phyloP scores from a whole-genome alignment of 2,888 invertebrate species.

The Drosophila neotestacea region DNA sequence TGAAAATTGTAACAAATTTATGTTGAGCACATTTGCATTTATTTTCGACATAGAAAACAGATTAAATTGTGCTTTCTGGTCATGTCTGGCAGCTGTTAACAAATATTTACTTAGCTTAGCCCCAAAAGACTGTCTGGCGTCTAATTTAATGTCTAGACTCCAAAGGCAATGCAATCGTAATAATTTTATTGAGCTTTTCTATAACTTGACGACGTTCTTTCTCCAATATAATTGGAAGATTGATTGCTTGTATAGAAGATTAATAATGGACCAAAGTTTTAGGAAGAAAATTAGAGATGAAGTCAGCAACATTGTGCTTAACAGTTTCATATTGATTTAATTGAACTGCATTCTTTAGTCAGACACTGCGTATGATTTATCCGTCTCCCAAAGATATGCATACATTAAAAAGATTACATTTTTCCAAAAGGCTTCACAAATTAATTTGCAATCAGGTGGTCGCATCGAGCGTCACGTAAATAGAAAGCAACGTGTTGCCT shows the following conservation, averaged over 20 bases:
- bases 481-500: slow-evolving; percentile 28
- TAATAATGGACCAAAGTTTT: background rate
- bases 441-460: slow-evolving; percentile 41
- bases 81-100: slow-evolving; percentile 36
- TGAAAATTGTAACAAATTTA: slow-evolving; percentile 55
- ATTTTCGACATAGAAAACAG: slow-evolving; percentile 28
- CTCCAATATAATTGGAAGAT: slow-evolving; percentile 22
- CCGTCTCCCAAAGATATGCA: no score
- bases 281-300: background rate
- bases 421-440: slow-evolving; percentile 16
- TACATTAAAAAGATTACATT: slow-evolving; percentile 4
- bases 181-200: slow-evolving; percentile 29
- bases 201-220: slow-evolving; percentile 9
- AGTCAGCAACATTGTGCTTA: background rate
- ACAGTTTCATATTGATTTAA: slow-evolving; percentile 1
- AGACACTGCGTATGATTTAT: background rate
- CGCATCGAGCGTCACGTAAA: slow-evolving; percentile 36
- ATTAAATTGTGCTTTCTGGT: slow-evolving; percentile 45
- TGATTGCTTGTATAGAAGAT: slow-evolving; percentile 2
- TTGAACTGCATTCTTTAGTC: background rate
- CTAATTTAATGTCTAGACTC: slow-evolving; percentile 49
- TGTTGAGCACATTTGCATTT: slow-evolving; percentile 55
- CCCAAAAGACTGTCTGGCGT: slow-evolving; percentile 32
- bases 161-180: slow-evolving; percentile 20
- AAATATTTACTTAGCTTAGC: slow-evolving; percentile 32